Conservation (phyloP, 2,113 vertebrate genomes). For the Heliornis fulica region DNA sequence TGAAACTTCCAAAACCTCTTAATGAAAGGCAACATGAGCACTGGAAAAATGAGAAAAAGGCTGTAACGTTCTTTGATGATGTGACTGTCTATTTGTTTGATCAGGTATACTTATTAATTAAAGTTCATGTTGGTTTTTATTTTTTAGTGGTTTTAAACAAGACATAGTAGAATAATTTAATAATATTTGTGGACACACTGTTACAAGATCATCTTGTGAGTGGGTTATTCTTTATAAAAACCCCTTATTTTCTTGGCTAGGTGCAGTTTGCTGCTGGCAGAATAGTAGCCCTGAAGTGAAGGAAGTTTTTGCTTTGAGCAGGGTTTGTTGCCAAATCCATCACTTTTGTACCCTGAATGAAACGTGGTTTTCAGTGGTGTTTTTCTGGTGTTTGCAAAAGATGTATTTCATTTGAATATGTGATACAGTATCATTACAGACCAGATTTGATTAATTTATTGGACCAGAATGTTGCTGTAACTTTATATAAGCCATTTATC, state of each 20-base stretch:
- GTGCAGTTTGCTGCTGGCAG: background rate
- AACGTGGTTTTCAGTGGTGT: background rate
- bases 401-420: background rate
- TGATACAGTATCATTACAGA: background rate
- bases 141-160: background rate
- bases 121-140: background rate
- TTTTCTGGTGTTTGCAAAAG: background rate
- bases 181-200: background rate
- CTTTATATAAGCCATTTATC: background rate
- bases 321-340: background rate
- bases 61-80: slow-evolving; percentile 93
- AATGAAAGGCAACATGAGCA: background rate
- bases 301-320: background rate
- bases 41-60: slow-evolving; percentile 76
- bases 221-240: background rate
- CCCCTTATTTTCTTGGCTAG: background rate
- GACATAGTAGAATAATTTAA: background rate
- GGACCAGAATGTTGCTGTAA: background rate
- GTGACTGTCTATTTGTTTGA: slow-evolving; percentile 97
- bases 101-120: slow-evolving; percentile 78
- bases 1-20: slow-evolving; percentile 74
- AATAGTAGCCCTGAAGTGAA: background rate
- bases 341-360: background rate
- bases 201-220: background rate
- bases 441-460: background rate